Evolutionary conservation across 2,797 vertebrate genomes (phyloP).

Genomic region (Sternarchorhynchus goeldii): DNA sequence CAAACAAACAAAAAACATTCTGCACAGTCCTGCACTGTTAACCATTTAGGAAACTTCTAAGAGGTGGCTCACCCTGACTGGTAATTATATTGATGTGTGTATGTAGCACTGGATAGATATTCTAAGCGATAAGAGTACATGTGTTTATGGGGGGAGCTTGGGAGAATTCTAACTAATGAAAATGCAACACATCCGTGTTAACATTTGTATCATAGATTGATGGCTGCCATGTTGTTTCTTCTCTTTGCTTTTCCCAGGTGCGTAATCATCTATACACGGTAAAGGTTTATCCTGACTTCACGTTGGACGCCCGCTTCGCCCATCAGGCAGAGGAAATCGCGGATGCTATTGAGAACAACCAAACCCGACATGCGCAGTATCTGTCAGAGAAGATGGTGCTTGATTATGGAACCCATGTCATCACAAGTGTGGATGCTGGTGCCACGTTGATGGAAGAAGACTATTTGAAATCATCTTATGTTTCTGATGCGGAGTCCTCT

Average conservation of each 20-base stretch:
- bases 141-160: too few relatives aligned
- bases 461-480: slow-evolving; percentile 78
- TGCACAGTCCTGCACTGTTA: too few relatives aligned
- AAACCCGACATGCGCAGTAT: slow-evolving; percentile 79
- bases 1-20: too few relatives aligned
- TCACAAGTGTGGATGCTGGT: slow-evolving; percentile 84
- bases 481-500: slow-evolving; percentile 67
- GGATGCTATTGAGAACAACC: slow-evolving; percentile 86
- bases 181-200: too few relatives aligned
- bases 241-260: slow-evolving; percentile 60
- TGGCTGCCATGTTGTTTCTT: background rate
- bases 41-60: too few relatives aligned
- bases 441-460: slow-evolving; percentile 83
- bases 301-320: slow-evolving; percentile 73
- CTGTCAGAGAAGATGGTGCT: slow-evolving; percentile 85
- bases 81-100: too few relatives aligned
- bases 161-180: too few relatives aligned
- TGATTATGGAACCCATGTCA: slow-evolving; percentile 85
- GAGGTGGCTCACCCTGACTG: too few relatives aligned
- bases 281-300: slow-evolving; percentile 75
- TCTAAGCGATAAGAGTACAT: too few relatives aligned
- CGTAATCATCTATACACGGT: slow-evolving; percentile 86
- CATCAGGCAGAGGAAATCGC: slow-evolving; percentile 77
- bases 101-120: too few relatives aligned
- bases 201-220: background rate